These are phyloP conservation scores for Dynastes grantii DNA, from an alignment of 2,888 invertebrate species.

Conservation along the genomic window DNA sequence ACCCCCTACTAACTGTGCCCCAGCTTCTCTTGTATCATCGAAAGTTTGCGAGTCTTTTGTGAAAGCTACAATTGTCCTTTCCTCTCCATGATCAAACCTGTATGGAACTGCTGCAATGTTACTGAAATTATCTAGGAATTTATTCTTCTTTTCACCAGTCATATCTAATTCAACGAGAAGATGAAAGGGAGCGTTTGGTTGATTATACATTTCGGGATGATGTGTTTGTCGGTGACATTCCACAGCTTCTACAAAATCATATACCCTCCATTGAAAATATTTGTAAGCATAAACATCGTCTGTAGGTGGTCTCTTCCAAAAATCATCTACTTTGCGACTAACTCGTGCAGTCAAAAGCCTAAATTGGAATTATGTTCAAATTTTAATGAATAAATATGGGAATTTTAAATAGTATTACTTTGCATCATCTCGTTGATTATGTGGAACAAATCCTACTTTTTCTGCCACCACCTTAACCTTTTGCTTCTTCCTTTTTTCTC, in stretches of 20 bases:
- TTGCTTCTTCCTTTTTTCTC: conserved; percentile 81
- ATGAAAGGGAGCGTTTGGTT: conserved; percentile 80
- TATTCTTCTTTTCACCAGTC: conserved; percentile 80
- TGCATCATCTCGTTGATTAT: conserved; percentile 76
- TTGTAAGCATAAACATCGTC: conserved; percentile 79
- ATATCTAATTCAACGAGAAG: conserved; percentile 87
- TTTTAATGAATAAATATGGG: neutral
- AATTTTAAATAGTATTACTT: conserved; percentile 66
- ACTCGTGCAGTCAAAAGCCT: conserved; percentile 69
- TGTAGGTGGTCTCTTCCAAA: conserved; percentile 72
- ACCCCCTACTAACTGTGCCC: conserved; percentile 83
- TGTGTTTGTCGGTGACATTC: conserved; percentile 85
- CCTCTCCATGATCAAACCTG: conserved; percentile 79
- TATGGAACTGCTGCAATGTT: conserved; percentile 80
- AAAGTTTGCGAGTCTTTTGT: conserved; percentile 78
- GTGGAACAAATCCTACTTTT: conserved; percentile 84
- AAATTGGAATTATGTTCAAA: conserved; percentile 46
- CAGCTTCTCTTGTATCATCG: conserved; percentile 77
- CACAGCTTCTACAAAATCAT: conserved; percentile 84
- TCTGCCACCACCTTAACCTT: conserved; percentile 80
- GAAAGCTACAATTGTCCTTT: conserved; percentile 82
- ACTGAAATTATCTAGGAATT: conserved; percentile 80
- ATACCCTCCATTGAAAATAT: conserved; percentile 76
- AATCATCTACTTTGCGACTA: conserved; percentile 75
- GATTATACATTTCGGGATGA: conserved; percentile 87